These are phyloP conservation scores for Helicoverpa armigera DNA, from an alignment of 1,140 invertebrate genomes.

Conservation along the genomic window DNA sequence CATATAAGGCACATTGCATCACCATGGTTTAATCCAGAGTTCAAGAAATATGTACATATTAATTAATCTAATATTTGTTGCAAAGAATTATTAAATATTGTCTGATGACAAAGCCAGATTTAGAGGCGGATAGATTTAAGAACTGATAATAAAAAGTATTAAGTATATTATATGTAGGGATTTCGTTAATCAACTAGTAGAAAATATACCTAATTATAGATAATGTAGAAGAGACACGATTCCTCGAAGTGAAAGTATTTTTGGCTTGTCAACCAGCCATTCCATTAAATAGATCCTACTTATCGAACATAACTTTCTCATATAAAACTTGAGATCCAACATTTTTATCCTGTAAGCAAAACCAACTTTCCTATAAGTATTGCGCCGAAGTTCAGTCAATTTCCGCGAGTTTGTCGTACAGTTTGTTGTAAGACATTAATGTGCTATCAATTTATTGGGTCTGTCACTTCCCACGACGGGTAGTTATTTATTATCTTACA, in stretches of 20 bases:
- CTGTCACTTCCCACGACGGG: background rate
- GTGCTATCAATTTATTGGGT: constrained; percentile 15
- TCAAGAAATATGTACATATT: no score
- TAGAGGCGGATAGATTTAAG: no score
- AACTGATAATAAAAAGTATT: background rate
- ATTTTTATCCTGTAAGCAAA: constrained; percentile 10
- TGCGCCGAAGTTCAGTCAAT: constrained; percentile 3
- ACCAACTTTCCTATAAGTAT: constrained; percentile 14
- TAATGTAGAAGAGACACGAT: background rate
- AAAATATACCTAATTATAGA: background rate
- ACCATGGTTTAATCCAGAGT: no score
- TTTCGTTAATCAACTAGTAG: background rate
- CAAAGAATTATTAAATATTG: no score
- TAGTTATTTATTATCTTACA: background rate
- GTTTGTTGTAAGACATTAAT: constrained; percentile 3
- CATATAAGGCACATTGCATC: no score
- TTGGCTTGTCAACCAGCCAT: background rate
- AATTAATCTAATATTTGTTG: no score
- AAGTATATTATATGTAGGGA: no score
- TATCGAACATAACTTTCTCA: constrained; percentile 21
- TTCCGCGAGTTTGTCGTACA: constrained; percentile 10
- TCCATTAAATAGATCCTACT: constrained; percentile 12
- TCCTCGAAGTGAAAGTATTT: background rate
- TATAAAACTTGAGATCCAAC: constrained; percentile 16
- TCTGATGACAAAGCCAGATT: no score